Percentiles rank a stretch among this genome's conserved stretches.
These are phyloP conservation scores for Hyles euphorbiae DNA, from an alignment of 1,140 invertebrate genomes.

Conservation along the genomic window DNA sequence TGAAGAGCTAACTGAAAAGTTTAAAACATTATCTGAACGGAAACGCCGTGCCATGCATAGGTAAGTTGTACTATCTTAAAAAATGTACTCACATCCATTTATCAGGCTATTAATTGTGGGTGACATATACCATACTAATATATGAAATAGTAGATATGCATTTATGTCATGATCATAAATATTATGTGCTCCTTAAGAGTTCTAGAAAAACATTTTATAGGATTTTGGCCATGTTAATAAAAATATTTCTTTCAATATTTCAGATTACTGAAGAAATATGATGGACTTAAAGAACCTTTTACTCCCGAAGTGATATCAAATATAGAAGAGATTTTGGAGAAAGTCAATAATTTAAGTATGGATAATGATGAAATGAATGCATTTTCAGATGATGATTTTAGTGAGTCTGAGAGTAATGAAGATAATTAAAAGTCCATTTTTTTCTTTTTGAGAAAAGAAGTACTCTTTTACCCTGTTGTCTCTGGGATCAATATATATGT, in stretches of 20 bases:
- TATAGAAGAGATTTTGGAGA: slow-evolving; percentile 40
- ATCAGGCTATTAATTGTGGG: too few relatives aligned
- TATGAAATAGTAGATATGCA: too few relatives aligned
- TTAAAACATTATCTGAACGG: slow-evolving; percentile 57
- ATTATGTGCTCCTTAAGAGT: too few relatives aligned
- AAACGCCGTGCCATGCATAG: slow-evolving; percentile 54
- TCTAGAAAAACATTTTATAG: too few relatives aligned
- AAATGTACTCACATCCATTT: not conserved
- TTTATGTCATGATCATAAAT: too few relatives aligned
- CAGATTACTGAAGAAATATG: slow-evolving; percentile 50
- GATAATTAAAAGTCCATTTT: too few relatives aligned
- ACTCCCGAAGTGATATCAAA: slow-evolving; percentile 23
- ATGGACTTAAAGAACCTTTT: slow-evolving; percentile 31
- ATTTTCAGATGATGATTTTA: slow-evolving; percentile 32
- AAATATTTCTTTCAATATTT: slow-evolving; percentile 25
- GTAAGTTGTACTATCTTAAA: slow-evolving; percentile 24
- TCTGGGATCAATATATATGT: too few relatives aligned
- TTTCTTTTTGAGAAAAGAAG: too few relatives aligned
- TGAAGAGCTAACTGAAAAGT: slow-evolving; percentile 20
- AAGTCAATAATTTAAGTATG: slow-evolving; percentile 41
- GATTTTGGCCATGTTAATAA: too few relatives aligned
- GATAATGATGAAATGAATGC: slow-evolving; percentile 38
- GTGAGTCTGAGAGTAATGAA: slow-evolving; percentile 14
- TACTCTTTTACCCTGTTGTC: too few relatives aligned
- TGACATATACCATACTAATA: too few relatives aligned